Evolutionary conservation across 2,888 invertebrate species (phyloP), one percentile per base, ranked within the genome.

Genomic region (Rotaria sp.): DNA sequence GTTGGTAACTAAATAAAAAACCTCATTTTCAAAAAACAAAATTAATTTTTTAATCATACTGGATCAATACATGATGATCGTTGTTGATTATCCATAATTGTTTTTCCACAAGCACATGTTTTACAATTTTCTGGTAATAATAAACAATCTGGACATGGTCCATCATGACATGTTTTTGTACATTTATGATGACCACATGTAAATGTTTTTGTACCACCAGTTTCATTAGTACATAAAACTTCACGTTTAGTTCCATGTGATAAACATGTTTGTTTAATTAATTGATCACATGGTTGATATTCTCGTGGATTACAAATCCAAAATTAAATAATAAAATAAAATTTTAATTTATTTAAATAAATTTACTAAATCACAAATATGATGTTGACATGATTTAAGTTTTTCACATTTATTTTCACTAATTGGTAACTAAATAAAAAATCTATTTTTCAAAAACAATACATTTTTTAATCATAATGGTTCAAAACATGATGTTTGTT

Each of bases 1-100:
- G 94, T 93, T 0, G 95, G 95, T 88, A 96, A 93, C 0, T 94
- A 94, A 91, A 96, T 96, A n/a, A n/a, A n/a, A n/a, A n/a, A n/a
- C n/a, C n/a, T n/a, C n/a, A n/a, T n/a, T n/a, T n/a, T n/a, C n/a
- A n/a, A n/a, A 13, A 94, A 45, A 45, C 5, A 50, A 18, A 15
- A 13, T 50, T 92, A 90, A 96, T 96, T 88, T 86, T 86, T 90
- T 90, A 89, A 89, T 5, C 90, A 89, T 74, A 91, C 87, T 10
- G 90, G 88, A 87, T 91, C 91, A 13, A 89, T 87, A 87, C 91
- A 91, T 85, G 88, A 88, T 24, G 86, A 88, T 59, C 91, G 88
- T 48, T 87, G 87, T 11, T 87, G 85, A 0, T 38, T 87, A 30
- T 87, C 84, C 45, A 87, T 48, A 26, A 88, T 88, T 8, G 85